Base-by-base conservation (phyloP, 2,113 vertebrate species). In the Smithornis capensis region DNA sequence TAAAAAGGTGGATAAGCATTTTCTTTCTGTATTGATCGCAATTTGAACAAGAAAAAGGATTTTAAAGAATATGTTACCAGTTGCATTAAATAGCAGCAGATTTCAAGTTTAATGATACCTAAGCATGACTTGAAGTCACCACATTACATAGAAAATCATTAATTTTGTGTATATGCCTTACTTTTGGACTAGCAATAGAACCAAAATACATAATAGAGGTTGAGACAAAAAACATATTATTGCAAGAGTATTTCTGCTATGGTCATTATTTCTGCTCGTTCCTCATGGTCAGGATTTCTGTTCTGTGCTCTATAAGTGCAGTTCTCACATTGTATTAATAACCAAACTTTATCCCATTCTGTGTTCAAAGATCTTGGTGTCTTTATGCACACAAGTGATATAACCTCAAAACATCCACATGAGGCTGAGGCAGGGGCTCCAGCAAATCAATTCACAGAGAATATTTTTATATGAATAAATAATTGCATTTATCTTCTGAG, bases 331-430 rank as follows among this genome's bases (percentile, higher is more conserved):
- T 0, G 0, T 33, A 45, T 82, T 89, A 79, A 40, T 64, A 81
- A 13, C 62, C 45, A 10, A 12, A 10, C 10, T 91, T 94, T 42
- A 80, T 64, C 73, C 64, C 69, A 17, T 55, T 42, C 56, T 92
- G 60, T 60, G n/a, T 57, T 92, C 88, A 90, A 37, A 93, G 52
- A 38, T 44, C n/a, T 70, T 67, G 11, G 25, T 28, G 64, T 91
- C 90, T 81, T 90, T 87, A 50, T 86, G 79, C 60, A 60, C 40
- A 31, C 75, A 31, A 92, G 45, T n/a, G 83, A 89, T 95, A 75
- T 2, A 75, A 74, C 56, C 64, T 86, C 90, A 92, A 55, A 91
- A 70, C 63, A 90, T 15, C 84, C 55, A 35, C 27, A 22, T n/a
- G 59, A 63, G 27, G 31, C 55, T 91, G 82, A 67, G 57, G n/a